Conservation (phyloP, 2,888 invertebrate species). For the Phyllotreta striolata region DNA sequence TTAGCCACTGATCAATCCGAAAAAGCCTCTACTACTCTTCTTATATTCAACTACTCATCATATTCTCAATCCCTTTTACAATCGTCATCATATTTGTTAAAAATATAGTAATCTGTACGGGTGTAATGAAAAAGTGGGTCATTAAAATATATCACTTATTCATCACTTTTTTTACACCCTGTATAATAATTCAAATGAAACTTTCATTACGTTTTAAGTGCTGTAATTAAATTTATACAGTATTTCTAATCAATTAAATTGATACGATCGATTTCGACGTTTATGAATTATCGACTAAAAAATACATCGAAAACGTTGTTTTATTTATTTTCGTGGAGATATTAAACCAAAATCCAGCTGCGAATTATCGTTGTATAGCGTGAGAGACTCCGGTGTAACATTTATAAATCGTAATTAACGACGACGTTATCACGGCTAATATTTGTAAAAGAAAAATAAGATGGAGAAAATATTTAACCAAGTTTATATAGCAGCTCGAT, state of each 20-base stretch:
- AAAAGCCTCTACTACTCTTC: too few species aligned
- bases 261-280: slow-evolving; percentile 30
- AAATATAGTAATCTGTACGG: too few species aligned
- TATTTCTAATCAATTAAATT: slow-evolving; percentile 27
- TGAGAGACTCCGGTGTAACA: slow-evolving; percentile 17
- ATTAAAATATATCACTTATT: too few species aligned
- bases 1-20: background rate
- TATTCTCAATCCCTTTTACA: too few species aligned
- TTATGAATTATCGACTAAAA: slow-evolving; percentile 31
- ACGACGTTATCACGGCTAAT: slow-evolving; percentile 6
- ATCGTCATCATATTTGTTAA: too few species aligned
- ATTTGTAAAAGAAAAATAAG: slow-evolving; percentile 2
- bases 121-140: too few species aligned
- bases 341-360: slow-evolving; percentile 25
- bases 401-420: slow-evolving; percentile 19
- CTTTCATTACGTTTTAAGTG: too few species aligned
- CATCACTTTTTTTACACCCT: too few species aligned
- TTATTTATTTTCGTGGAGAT: slow-evolving; percentile 11
- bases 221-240: background rate
- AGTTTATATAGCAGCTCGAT: too few species aligned
- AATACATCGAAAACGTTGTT: slow-evolving; percentile 16
- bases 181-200: background rate
- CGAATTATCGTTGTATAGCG: slow-evolving; percentile 21
- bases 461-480: too few species aligned
- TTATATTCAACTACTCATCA: too few species aligned